Evolutionary conservation across 1,140 invertebrate genomes (phyloP), one percentile per base, ranked within the genome.

Genomic region (Drosophila trapezifrons): DNA sequence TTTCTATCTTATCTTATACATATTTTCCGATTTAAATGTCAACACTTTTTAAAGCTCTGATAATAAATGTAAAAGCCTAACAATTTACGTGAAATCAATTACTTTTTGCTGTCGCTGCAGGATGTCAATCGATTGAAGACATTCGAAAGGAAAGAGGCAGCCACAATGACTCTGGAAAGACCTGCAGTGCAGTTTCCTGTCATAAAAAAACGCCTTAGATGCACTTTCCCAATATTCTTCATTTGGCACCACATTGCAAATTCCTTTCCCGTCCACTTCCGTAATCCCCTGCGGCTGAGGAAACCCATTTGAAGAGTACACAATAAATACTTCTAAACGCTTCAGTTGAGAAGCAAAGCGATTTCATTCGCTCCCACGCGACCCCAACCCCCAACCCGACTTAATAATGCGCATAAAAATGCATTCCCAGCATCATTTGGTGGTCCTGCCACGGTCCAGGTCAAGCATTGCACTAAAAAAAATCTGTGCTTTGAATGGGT

Each of bases 391-490:
- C 20, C 20, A 13, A 15, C 12, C 35, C 25, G 55, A 35, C 43
- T 81, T 77, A 73, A 62, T 80, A 77, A 74, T 81, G 70, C 75
- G 60, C 78, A 78, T 59, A 60, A 71, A 67, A 80, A 81, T 80
- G 58, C 79, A 58, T 69, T 73, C 45, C 40, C 49, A 46, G 56
- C 40, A 58, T 45, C 51, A 56, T 58, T 35, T 38, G 55, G 9
- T 13, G 32, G 35, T 57, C n/a, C 27, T 59, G 13, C 32, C 18
- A 46, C 13, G 20, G 59, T 32, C 25, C 55, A 60, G 22, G 40
- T 46, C 57, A 38, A 46, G 60, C 1, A 17, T 9, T 37, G 17
- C 57, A 59, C 57, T 18, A 0, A 22, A 20, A 2, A 37, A 59
- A 59, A 59, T 17, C 5, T 13, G 20, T 13, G 20, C 9, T 27